Evolutionary conservation across 2,888 invertebrate species (phyloP).

Genomic region (Rotaria socialis): DNA sequence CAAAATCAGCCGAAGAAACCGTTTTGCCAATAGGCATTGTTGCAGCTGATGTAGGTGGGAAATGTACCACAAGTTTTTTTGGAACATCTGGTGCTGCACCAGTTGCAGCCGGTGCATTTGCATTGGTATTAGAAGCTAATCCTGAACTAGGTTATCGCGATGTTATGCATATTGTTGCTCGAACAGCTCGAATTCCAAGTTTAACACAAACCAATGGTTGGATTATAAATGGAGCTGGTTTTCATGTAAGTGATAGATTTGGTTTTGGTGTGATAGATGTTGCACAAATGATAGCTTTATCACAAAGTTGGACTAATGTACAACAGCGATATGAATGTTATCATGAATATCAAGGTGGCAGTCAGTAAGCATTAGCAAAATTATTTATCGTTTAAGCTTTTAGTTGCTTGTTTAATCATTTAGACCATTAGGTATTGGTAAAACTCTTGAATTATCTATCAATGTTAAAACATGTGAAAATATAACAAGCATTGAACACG

Average conservation of each 20-base stretch:
- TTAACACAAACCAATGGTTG: conserved; percentile 37
- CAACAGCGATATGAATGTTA: conserved; percentile 42
- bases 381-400: neutral
- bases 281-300: conserved; percentile 54
- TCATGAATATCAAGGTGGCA: neutral
- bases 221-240: conserved; percentile 49
- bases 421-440: neutral
- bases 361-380: neutral
- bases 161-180: conserved; percentile 45
- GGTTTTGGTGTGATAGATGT: conserved; percentile 59
- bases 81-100: conserved; percentile 46
- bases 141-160: conserved; percentile 43
- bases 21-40: conserved; percentile 27
- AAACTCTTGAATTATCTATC: neutral
- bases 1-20: neutral
- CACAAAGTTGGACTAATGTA: conserved; percentile 54
- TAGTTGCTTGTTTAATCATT: neutral
- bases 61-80: conserved; percentile 42
- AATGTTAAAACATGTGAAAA: neutral
- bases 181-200: conserved; percentile 43
- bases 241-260: conserved; percentile 54
- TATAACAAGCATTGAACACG: conserved; percentile 42
- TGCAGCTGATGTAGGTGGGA: conserved; percentile 44
- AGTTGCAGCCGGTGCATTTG: conserved; percentile 42
- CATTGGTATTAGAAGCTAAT: conserved; percentile 47